Conservation (phyloP, 2,113 vertebrate genomes). For the Corythoichthys haematopterus region DNA sequence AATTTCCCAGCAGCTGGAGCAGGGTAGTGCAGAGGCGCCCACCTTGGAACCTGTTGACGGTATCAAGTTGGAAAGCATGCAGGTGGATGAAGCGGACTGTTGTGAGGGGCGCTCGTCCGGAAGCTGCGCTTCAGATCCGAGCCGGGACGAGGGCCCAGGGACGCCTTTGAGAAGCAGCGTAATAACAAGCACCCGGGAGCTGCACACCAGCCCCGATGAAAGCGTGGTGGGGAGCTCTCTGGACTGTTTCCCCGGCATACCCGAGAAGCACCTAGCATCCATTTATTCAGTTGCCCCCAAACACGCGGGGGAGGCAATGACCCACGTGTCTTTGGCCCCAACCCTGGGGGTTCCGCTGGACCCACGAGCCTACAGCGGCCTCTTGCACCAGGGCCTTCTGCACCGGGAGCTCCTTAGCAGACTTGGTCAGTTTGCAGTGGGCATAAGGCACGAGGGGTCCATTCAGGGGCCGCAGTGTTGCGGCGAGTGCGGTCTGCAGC, state of each 20-base stretch:
- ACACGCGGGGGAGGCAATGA: slow-evolving; percentile 79
- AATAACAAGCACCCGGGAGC: slow-evolving; percentile 93
- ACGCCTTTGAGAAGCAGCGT: slow-evolving; percentile 91
- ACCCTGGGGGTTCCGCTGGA: slow-evolving; percentile 87
- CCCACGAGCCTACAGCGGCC: slow-evolving; percentile 86
- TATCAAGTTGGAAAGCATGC: slow-evolving; percentile 84
- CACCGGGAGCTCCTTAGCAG: slow-evolving; percentile 93
- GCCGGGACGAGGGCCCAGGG: slow-evolving; percentile 83
- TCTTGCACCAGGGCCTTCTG: slow-evolving; percentile 90
- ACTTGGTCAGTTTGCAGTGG: slow-evolving; percentile 87
- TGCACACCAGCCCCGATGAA: slow-evolving; percentile 75
- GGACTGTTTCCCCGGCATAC: slow-evolving; percentile 56
- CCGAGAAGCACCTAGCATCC: slow-evolving; percentile 80
- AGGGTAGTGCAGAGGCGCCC: slow-evolving; percentile 35
- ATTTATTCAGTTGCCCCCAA: slow-evolving; percentile 81
- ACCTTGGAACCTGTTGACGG: slow-evolving; percentile 40
- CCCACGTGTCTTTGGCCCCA: slow-evolving; percentile 74
- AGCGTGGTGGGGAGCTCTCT: slow-evolving; percentile 44
- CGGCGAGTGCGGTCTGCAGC: slow-evolving; percentile 87
- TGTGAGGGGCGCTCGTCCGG: slow-evolving; percentile 74
- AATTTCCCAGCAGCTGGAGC: slow-evolving; percentile 74
- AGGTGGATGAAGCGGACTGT: slow-evolving; percentile 80
- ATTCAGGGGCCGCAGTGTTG: slow-evolving; percentile 80
- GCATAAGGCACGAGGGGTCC: slow-evolving; percentile 82
- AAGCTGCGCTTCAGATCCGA: slow-evolving; percentile 70